A percentile compares a stretch with the other conserved stretches of the same genome.
phyloP scores from a whole-genome alignment of 2,888 invertebrate genomes.

The Drosophila austrosaltans region DNA sequence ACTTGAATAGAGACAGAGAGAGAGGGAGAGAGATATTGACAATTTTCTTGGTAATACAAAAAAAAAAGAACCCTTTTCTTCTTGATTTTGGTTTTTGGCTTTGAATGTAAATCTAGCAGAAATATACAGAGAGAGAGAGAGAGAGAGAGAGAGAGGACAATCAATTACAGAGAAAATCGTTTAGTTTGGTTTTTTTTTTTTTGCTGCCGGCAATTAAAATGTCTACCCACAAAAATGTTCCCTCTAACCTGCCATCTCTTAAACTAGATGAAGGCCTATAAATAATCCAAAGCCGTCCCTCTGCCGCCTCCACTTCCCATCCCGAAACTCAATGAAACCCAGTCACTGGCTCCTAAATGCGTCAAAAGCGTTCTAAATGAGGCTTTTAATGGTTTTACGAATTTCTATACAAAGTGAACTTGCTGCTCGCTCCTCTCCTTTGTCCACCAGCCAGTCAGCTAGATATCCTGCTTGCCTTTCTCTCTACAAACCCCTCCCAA shows the following conservation, averaged over 20 bases:
- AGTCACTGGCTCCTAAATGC: conserved; percentile 46
- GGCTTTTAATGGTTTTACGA: conserved; percentile 76
- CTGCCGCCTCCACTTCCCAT: conserved; percentile 10
- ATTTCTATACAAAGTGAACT: conserved; percentile 47
- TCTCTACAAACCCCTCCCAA: too few relatives aligned
- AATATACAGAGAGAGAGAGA: conserved; percentile 25
- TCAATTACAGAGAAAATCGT: conserved; percentile 53
- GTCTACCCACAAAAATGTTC: conserved; percentile 28
- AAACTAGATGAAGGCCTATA: conserved; percentile 49
- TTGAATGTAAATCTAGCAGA: conserved; percentile 45
- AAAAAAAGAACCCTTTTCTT: background rate
- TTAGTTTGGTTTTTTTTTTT: background rate
- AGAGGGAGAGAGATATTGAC: background rate
- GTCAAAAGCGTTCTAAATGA: conserved; percentile 74
- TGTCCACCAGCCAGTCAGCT: background rate
- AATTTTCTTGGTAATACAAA: background rate
- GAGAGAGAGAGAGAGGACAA: conserved; percentile 49
- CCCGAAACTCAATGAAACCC: conserved; percentile 6
- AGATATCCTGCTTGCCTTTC: background rate
- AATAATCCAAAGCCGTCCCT: conserved; percentile 35
- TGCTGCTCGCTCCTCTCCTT: background rate
- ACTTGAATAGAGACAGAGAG: background rate
- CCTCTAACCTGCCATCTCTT: conserved; percentile 2
- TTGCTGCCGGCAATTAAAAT: conserved; percentile 58
- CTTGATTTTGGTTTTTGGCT: background rate